A percentile compares a stretch with the other conserved stretches of the same genome.
Conservation (phyloP, 92 coral and sea anemone species). For the Porites cylindrica region DNA sequence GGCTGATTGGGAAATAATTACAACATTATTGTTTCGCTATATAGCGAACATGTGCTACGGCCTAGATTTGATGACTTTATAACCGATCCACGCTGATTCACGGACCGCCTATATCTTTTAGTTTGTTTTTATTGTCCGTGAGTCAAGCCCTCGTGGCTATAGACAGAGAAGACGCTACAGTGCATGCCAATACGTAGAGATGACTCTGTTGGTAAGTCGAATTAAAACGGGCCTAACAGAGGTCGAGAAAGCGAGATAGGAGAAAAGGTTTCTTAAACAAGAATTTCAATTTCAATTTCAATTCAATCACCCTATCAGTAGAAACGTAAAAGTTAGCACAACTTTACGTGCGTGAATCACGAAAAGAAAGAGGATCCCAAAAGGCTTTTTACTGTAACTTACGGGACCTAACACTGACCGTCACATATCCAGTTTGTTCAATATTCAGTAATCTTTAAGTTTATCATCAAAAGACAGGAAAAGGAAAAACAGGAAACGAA, state of each 20-base stretch:
- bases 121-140: constrained; percentile 44
- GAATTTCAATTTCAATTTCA: background rate
- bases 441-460: no score
- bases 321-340: background rate
- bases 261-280: background rate
- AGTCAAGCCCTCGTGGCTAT: constrained; percentile 11
- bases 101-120: constrained; percentile 35
- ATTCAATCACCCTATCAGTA: background rate
- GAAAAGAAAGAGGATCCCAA: no score
- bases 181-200: background rate
- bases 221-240: background rate
- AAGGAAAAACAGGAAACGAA: no score
- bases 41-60: constrained; percentile 42
- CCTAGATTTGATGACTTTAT: constrained; percentile 47
- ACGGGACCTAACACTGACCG: no score
- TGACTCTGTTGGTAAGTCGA: background rate
- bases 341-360: no score
- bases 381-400: no score
- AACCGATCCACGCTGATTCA: constrained; percentile 40
- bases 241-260: background rate
- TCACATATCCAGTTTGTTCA: no score
- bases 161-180: background rate
- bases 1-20: constrained; percentile 54
- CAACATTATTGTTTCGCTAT: constrained; percentile 30
- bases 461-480: no score